Conservation (phyloP, 2,113 vertebrate species). For the Felis chaus region DNA sequence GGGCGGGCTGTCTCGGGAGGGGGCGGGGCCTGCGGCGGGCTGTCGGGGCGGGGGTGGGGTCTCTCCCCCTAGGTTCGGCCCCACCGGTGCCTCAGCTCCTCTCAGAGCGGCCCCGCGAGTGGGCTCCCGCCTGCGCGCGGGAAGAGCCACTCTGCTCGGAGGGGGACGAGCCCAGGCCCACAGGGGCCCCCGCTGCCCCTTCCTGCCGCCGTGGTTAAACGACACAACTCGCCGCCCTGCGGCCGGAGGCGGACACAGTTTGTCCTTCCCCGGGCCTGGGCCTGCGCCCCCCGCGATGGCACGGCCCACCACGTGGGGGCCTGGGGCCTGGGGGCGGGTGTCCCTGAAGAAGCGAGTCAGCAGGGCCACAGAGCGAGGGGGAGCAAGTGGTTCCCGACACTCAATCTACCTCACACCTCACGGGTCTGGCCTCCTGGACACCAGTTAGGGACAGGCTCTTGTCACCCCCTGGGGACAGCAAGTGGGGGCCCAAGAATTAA, state of each 20-base stretch:
- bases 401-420: neutral
- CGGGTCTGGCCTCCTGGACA: neutral
- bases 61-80: neutral
- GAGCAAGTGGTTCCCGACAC: too few relatives aligned
- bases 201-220: too few relatives aligned
- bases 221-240: neutral
- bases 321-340: neutral
- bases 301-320: neutral
- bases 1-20: neutral
- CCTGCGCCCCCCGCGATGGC: neutral
- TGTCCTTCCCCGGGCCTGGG: neutral
- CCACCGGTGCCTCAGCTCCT: too few relatives aligned
- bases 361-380: neutral
- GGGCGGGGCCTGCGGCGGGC: neutral
- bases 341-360: neutral
- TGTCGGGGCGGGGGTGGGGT: neutral
- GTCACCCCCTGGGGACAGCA: accelerated
- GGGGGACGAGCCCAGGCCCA: too few relatives aligned
- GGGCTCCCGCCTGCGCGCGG: too few relatives aligned
- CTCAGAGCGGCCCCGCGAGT: too few relatives aligned
- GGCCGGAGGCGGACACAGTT: neutral
- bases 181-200: neutral
- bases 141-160: too few relatives aligned
- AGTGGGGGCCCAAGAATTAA: neutral
- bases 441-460: neutral